Base-by-base conservation (phyloP, 2,113 vertebrate species). In the Bufo bufo region DNA sequence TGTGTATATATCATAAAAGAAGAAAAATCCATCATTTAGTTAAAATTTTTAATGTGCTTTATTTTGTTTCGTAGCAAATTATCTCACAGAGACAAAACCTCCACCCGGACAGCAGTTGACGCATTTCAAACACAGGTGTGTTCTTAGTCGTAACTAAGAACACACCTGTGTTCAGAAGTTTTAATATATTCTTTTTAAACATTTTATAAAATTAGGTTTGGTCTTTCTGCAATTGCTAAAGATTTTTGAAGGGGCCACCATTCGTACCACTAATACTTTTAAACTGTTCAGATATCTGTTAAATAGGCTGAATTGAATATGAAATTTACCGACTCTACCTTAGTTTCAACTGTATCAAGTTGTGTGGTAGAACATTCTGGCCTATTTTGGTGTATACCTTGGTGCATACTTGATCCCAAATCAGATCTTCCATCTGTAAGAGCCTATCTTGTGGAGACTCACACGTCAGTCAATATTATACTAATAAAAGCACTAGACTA, bases 401-500 rank as follows among this genome's bases (percentile, higher is more conserved):
- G 58, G 85, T 50, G 45, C 79, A 78, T 61, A 86, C 43, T 86
- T 69, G 75, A 66, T 80, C 84, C 52, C 47, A 63, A 63, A 86
- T 86, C 84, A 80, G 61, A 66, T 79, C 85, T 86, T 86, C 77
- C 61, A 86, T 69, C 75, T 86, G 85, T 47, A 59, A 77, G 47
- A 71, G 45, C 83, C 52, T 59, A 69, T 72, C 45, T 83, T 33
- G 14, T 43, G 82, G 47, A 71, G 82, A 72, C 65, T 56, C 13
- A 63, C 74, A 77, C 45, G 72, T 87, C 85, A 47, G 77, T 58
- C 77, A 71, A 87, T 87, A 87, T 87, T 87, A 69, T 80, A 81
- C 50, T 81, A 87, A 81, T 87, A 80, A 87, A 87, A 69, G 49
- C 50, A 20, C 49, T 77, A 87, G 85, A 87, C 85, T 87, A 87